Evolutionary conservation across 2,888 invertebrate species (phyloP), one percentile per base, ranked within the genome.

Genomic region (Drosophila tanythrix): DNA sequence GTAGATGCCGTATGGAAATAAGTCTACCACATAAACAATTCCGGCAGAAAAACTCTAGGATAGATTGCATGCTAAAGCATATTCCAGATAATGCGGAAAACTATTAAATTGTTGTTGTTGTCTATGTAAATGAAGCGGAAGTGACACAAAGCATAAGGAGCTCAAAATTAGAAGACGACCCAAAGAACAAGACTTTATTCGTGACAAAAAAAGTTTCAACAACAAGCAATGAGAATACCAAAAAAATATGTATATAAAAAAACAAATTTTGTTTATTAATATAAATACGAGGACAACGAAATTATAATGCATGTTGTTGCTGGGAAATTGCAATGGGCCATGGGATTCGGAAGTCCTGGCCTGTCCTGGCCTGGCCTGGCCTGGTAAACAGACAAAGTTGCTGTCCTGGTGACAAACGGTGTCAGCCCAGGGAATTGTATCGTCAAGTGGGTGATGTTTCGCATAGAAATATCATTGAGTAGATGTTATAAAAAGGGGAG

Each of bases 341-440:
- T 21, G 50, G 68, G 29, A 21, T n/a, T 56, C 38, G 33, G 18
- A 46, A 61, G 53, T 40, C 48, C 46, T 43, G 67, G 18, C 61
- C 50, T 43, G 67, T 13, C 61, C 50, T 31, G 56, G 60, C 40
- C 40, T 38, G 33, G 51, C 46, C 40, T 50, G 62, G 27, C 56
- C 56, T 38, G 59, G 58, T 55, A 72, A 76, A 71, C 66, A 83
- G 48, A 70, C 57, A 64, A 63, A 70, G 66, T 86, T 70, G 86
- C 74, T 83, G 78, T 75, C 76, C 75, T 91, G 92, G 93, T 93
- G 92, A 93, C 93, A 93, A 92, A 92, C 81, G 35, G 81, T 81
- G 81, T 72, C 78, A 79, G 78, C 78, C 81, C 68, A 78, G 13
- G 4, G 56, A 55, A 40, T 50, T 51, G 61, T 70, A 55, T 66